These are phyloP conservation scores for Cepaea nemoralis DNA, from an alignment of 1,140 invertebrate genomes.

Conservation along the genomic window DNA sequence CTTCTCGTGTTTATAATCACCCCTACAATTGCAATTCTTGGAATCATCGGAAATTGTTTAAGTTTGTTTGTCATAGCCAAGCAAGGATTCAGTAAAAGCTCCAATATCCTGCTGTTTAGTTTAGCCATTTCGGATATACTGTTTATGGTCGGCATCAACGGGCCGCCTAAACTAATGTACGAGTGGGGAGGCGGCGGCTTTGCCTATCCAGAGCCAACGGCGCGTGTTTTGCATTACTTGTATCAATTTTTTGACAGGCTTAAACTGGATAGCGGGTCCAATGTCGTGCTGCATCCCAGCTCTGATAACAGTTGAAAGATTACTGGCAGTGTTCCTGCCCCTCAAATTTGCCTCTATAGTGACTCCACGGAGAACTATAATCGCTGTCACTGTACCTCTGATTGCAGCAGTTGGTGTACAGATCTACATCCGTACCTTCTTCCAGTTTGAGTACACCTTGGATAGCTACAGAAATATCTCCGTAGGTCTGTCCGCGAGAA, in stretches of 20 bases:
- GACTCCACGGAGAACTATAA: neutral
- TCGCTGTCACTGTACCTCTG: neutral
- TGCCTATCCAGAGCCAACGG: neutral
- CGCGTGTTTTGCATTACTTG: neutral
- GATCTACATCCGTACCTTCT: slow-evolving; percentile 6
- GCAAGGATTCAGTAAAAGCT: slow-evolving; percentile 29
- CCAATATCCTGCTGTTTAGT: slow-evolving; percentile 25
- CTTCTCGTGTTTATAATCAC: slow-evolving; percentile 14
- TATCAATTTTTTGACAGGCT: neutral
- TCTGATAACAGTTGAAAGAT: slow-evolving; percentile 4
- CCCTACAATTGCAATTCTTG: neutral
- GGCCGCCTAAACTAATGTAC: slow-evolving; percentile 16
- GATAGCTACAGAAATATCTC: neutral
- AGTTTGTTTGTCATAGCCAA: slow-evolving; percentile 11
- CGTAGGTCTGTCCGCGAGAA: neutral
- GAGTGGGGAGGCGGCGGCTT: neutral
- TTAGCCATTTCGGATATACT: slow-evolving; percentile 17
- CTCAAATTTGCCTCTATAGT: neutral
- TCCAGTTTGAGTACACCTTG: slow-evolving; percentile 7
- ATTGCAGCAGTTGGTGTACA: neutral
- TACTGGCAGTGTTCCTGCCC: slow-evolving; percentile 20
- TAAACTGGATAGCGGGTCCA: neutral
- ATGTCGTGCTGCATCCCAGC: neutral
- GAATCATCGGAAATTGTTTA: slow-evolving; percentile 17
- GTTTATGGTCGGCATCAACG: slow-evolving; percentile 10